phyloP scores from a whole-genome alignment of 2,113 vertebrate species.

The Cyanistes caeruleus region DNA sequence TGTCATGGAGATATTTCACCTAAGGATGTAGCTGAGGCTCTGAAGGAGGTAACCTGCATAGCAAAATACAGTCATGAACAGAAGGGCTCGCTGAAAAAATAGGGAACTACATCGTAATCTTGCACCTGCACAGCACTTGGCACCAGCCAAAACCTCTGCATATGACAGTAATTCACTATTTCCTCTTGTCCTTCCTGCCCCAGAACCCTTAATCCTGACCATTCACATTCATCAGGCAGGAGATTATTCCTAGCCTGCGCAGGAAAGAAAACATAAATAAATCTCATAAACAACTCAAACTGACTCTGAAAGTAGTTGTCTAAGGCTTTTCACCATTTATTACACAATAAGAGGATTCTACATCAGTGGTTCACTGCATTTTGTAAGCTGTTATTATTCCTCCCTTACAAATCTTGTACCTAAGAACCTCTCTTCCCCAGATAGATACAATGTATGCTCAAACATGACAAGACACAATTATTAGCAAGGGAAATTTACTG shows the following conservation, averaged over 20 bases:
- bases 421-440: background rate
- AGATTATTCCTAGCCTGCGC: background rate
- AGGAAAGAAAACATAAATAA: background rate
- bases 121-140: background rate
- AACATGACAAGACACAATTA: background rate
- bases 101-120: background rate
- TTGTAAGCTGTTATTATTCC: background rate
- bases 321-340: background rate
- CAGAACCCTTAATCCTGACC: slow-evolving; percentile 74
- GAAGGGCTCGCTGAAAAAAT: background rate
- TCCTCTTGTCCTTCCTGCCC: slow-evolving; percentile 69
- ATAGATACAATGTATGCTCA: background rate
- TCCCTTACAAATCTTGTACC: background rate
- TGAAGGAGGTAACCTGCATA: background rate
- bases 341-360: background rate
- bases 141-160: slow-evolving; percentile 14
- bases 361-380: background rate
- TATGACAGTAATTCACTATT: slow-evolving; percentile 59
- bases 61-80: background rate
- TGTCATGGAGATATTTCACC: background rate
- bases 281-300: background rate
- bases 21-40: background rate
- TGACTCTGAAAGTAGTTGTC: background rate
- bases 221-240: slow-evolving; percentile 44
- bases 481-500: background rate